Percentiles rank a stretch among this genome's conserved stretches.
These are phyloP conservation scores for Hydractinia echinata DNA, from an alignment of 30 jellyfish, hydroid and myxozoan genomes.

Conservation along the genomic window DNA sequence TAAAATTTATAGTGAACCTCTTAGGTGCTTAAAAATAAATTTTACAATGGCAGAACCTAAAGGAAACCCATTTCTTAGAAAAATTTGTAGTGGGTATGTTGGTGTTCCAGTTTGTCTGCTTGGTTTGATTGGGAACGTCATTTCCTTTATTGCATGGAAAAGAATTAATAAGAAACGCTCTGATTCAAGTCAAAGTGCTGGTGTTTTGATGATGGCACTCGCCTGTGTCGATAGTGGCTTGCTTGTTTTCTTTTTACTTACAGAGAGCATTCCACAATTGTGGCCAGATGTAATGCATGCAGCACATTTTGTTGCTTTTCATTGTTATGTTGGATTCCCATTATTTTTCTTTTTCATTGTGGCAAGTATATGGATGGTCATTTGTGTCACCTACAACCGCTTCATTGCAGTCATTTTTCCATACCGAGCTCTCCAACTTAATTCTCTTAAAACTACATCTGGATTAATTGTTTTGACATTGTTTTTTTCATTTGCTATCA, in stretches of 20 bases:
- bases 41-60: neutral
- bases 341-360: slow-evolving; percentile 66
- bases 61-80: slow-evolving; percentile 7
- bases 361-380: slow-evolving; percentile 74
- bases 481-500: slow-evolving; percentile 49
- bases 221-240: slow-evolving; percentile 72
- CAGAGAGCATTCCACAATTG: slow-evolving; percentile 49
- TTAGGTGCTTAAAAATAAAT: too few species aligned
- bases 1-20: too few species aligned
- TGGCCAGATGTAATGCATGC: neutral
- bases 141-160: slow-evolving; percentile 66
- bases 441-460: slow-evolving; percentile 42
- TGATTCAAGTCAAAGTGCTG: slow-evolving; percentile 63
- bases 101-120: slow-evolving; percentile 66
- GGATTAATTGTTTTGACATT: slow-evolving; percentile 42
- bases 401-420: slow-evolving; percentile 67
- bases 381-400: slow-evolving; percentile 61
- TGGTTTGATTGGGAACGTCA: slow-evolving; percentile 73
- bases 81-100: slow-evolving; percentile 61
- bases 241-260: slow-evolving; percentile 53
- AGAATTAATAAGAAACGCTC: slow-evolving; percentile 55
- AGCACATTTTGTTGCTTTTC: slow-evolving; percentile 19
- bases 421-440: slow-evolving; percentile 32
- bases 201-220: slow-evolving; percentile 53
- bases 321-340: slow-evolving; percentile 69